A percentile compares a stretch with the other conserved stretches of the same genome.
Evolutionary conservation across 2,113 vertebrate species (phyloP).

Genomic region (Grus americana): DNA sequence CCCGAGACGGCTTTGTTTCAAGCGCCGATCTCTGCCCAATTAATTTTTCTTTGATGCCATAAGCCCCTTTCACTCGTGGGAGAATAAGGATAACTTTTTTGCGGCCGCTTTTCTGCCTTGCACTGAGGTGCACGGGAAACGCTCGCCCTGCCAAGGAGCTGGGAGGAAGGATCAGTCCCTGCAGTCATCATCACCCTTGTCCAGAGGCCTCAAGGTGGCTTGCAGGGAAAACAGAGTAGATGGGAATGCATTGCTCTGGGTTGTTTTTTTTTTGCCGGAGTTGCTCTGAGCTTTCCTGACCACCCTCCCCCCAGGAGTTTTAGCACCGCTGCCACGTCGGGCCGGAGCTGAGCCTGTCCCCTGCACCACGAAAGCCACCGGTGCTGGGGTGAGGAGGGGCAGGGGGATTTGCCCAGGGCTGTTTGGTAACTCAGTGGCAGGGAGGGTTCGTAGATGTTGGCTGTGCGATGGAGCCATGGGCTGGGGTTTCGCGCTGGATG

Average conservation of each 20-base stretch:
- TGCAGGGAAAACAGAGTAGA: background rate
- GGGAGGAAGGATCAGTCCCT: background rate
- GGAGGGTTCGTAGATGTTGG: accelerated
- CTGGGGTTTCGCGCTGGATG: background rate
- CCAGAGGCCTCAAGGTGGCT: background rate
- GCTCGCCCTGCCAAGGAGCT: background rate
- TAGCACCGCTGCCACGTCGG: accelerated
- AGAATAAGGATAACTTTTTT: background rate
- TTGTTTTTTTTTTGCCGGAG: background rate
- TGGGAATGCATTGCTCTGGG: background rate
- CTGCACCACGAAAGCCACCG: accelerated
- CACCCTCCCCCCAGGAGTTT: background rate
- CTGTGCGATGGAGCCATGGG: accelerated
- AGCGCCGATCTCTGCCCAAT: constrained; percentile 27
- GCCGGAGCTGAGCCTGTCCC: background rate
- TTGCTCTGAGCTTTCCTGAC: background rate
- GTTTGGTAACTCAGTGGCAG: background rate
- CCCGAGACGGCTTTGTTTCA: constrained; percentile 22
- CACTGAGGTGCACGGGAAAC: accelerated
- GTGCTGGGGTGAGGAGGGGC: background rate
- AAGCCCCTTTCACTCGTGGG: background rate
- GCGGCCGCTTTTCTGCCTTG: background rate
- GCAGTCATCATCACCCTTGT: background rate
- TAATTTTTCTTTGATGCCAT: constrained; percentile 54
- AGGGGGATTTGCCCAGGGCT: background rate